A percentile compares a stretch with the other conserved stretches of the same genome.
These are phyloP conservation scores for Antheraea mylitta DNA, from an alignment of 1,140 invertebrate species.

Conservation along the genomic window DNA sequence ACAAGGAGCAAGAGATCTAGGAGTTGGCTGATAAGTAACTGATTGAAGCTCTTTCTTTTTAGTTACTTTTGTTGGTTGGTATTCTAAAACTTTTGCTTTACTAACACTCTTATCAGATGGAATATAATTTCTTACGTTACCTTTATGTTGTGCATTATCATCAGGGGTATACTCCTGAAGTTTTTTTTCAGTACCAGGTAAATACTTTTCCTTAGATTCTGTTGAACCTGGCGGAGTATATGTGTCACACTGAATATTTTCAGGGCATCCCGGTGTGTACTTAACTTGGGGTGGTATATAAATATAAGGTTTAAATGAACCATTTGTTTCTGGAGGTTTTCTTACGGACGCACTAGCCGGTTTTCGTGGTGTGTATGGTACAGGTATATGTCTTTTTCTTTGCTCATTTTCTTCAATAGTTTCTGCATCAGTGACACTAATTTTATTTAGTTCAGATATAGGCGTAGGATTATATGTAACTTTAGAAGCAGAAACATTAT, in stretches of 20 bases:
- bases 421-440: conserved; percentile 48
- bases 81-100: conserved; percentile 69
- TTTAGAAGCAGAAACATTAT: conserved; percentile 37
- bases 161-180: conserved; percentile 61
- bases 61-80: conserved; percentile 59
- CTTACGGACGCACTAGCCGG: conserved; percentile 61
- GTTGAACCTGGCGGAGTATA: conserved; percentile 62
- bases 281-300: conserved; percentile 58
- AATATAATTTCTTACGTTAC: conserved; percentile 57
- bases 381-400: conserved; percentile 69
- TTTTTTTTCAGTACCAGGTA: conserved; percentile 58
- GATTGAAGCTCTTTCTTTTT: conserved; percentile 39
- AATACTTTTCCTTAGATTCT: conserved; percentile 60
- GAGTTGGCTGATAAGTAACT: conserved; percentile 68
- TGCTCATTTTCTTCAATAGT: conserved; percentile 57
- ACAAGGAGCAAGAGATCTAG: conserved; percentile 60
- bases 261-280: conserved; percentile 65
- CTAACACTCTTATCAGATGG: conserved; percentile 62
- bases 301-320: conserved; percentile 56
- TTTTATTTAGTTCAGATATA: conserved; percentile 75
- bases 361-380: conserved; percentile 74
- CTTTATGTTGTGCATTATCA: conserved; percentile 37
- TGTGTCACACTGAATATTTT: conserved; percentile 50
- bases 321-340: conserved; percentile 54
- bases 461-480: conserved; percentile 76